Evolutionary conservation across 1,140 invertebrate genomes (phyloP).

Genomic region (Heliconius nattereri): DNA sequence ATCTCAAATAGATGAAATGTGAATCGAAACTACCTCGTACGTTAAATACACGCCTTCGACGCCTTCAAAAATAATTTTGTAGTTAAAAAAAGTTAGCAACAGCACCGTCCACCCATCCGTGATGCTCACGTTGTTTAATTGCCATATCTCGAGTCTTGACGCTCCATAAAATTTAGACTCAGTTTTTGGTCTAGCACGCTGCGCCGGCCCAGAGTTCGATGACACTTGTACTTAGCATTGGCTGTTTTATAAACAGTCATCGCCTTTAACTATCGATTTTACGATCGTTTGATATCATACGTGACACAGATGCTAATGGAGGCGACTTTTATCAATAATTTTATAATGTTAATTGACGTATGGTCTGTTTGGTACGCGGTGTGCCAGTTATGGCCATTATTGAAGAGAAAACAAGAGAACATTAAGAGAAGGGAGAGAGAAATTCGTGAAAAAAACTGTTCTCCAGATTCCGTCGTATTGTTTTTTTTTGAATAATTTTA

Average conservation of each 20-base stretch:
- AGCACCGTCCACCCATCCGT: slow-evolving; percentile 52
- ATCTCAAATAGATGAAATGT: too few species aligned
- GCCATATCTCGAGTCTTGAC: slow-evolving; percentile 63
- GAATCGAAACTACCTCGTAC: too few species aligned
- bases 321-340: background rate
- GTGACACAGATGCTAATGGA: slow-evolving; percentile 14
- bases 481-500: too few species aligned
- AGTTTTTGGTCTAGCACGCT: slow-evolving; percentile 56
- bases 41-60: background rate
- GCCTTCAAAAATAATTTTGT: background rate
- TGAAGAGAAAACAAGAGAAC: too few species aligned
- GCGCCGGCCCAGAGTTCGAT: slow-evolving; percentile 45
- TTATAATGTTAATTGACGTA: too few species aligned
- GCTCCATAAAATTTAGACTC: slow-evolving; percentile 72
- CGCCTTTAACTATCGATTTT: slow-evolving; percentile 30
- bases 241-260: slow-evolving; percentile 25
- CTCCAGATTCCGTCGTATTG: too few species aligned
- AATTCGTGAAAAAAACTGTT: too few species aligned
- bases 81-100: slow-evolving; percentile 50
- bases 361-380: too few species aligned
- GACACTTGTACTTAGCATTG: slow-evolving; percentile 47
- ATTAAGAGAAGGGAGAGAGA: too few species aligned
- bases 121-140: slow-evolving; percentile 63
- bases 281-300: slow-evolving; percentile 13
- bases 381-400: too few species aligned